Evolutionary conservation across 1,140 invertebrate genomes (phyloP), one percentile per base, ranked within the genome.

Genomic region (Drosophila ironensis): DNA sequence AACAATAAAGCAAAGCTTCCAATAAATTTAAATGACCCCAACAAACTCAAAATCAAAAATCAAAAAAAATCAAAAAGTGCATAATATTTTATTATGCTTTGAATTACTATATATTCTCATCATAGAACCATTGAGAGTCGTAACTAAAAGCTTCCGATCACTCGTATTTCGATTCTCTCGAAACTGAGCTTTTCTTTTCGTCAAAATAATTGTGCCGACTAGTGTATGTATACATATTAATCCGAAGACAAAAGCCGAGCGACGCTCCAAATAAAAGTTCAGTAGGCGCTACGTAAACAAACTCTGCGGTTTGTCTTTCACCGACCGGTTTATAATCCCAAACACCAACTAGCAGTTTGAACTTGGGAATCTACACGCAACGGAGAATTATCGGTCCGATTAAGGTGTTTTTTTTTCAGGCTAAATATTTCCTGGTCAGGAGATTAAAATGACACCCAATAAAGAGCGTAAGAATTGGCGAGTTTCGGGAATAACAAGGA

Each of bases 381-480:
- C n/a, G n/a, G n/a, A n/a, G n/a, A 40, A 40, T 20, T 72, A 69
- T 50, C 38, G 22, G 16, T 25, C 8, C 24, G 50, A 53, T 30
- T 44, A 44, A 8, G 11, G 12, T 35, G 11, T 35, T 37, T 37
- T 8, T 22, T 22, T 2, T 2, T 22, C 5, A 22, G 2, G 5
- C 5, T 22, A 3, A 22, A 37, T 16, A 14, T 14, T 37, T 60
- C 25, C 16, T 17, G 14, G 3, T 2, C 7, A 30, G 9, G n/a
- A n/a, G n/a, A n/a, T n/a, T n/a, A 61, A 24, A 51, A 86, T 86
- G 80, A 6, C 81, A 4, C 75, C 80, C 12, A 80, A 86, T 33
- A 11, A 17, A 1, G 41, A 75, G 19, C 22, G 67, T 3, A 77
- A 82, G 20, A 38, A 22, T 2, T 87, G 82, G 84, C 61, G 59